These are phyloP conservation scores for Drosophila kuntzei DNA, from an alignment of 2,888 invertebrate species.

Conservation along the genomic window DNA sequence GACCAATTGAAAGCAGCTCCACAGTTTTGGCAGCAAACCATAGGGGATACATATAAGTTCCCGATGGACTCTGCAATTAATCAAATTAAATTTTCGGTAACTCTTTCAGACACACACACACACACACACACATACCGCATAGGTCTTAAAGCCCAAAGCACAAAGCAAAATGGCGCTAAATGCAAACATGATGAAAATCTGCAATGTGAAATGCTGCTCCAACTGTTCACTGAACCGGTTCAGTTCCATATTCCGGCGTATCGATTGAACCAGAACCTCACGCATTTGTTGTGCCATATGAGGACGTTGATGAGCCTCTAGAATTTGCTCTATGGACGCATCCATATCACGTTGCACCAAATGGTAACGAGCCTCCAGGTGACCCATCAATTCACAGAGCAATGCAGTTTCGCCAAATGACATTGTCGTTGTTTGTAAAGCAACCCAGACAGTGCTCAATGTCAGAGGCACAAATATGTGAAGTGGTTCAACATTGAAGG, in stretches of 20 bases:
- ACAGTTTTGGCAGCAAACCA: constrained; percentile 75
- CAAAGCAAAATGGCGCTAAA: constrained; percentile 73
- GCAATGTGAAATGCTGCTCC: constrained; percentile 67
- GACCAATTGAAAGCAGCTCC: constrained; percentile 70
- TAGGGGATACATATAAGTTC: constrained; percentile 53
- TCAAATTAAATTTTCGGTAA: too few relatives aligned
- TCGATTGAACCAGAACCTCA: constrained; percentile 38
- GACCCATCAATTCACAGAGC: constrained; percentile 67
- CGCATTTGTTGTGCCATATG: constrained; percentile 59
- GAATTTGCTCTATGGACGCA: constrained; percentile 39
- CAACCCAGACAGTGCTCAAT: constrained; percentile 66
- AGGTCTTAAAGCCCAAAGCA: constrained; percentile 75
- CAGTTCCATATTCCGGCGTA: constrained; percentile 59
- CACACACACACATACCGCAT: constrained; percentile 55
- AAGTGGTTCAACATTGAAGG: constrained; percentile 49
- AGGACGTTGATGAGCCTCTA: constrained; percentile 20
- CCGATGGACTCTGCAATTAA: constrained; percentile 67
- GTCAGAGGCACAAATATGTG: constrained; percentile 58
- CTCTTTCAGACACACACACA: not conserved
- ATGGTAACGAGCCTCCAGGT: constrained; percentile 73
- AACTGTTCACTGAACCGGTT: constrained; percentile 68
- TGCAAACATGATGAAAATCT: constrained; percentile 76
- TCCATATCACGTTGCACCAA: constrained; percentile 66
- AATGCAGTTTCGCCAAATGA: constrained; percentile 69
- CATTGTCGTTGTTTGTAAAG: constrained; percentile 53